These are phyloP conservation scores for Drosophila silvestris DNA, from an alignment of 2,888 invertebrate genomes.

Conservation along the genomic window DNA sequence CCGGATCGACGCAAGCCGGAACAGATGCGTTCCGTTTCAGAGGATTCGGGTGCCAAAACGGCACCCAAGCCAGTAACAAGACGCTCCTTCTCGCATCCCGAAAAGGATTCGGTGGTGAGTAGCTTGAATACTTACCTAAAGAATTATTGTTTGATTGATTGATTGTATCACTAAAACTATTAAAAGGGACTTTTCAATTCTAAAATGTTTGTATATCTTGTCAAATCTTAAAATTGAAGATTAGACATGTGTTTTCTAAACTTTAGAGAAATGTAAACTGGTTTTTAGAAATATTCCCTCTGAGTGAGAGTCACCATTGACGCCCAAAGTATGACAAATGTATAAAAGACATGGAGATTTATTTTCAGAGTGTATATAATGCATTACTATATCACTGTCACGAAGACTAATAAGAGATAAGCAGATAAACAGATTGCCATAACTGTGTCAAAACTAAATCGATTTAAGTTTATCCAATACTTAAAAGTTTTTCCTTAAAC, in stretches of 20 bases:
- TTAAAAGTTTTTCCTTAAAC: background rate
- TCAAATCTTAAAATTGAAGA: too few relatives aligned
- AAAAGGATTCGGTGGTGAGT: conserved; percentile 83
- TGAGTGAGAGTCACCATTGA: too few relatives aligned
- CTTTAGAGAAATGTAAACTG: too few relatives aligned
- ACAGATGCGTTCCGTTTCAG: conserved; percentile 84
- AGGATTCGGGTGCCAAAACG: conserved; percentile 82
- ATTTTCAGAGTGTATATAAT: background rate
- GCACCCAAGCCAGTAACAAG: conserved; percentile 83
- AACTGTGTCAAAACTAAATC: background rate
- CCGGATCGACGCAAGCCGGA: conserved; percentile 82
- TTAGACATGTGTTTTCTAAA: too few relatives aligned
- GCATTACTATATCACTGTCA: background rate
- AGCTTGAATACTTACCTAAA: background rate
- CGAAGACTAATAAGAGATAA: background rate
- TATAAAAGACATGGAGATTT: background rate
- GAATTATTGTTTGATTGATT: background rate
- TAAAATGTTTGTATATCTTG: too few relatives aligned
- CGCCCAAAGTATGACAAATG: background rate
- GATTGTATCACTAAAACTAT: background rate
- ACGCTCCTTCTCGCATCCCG: conserved; percentile 85
- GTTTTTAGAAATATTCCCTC: background rate
- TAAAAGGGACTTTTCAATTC: too few relatives aligned
- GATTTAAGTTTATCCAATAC: background rate
- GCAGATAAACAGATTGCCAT: background rate